Evolutionary conservation across 2,797 vertebrate genomes (phyloP).

Genomic region (Artibeus lituratus): DNA sequence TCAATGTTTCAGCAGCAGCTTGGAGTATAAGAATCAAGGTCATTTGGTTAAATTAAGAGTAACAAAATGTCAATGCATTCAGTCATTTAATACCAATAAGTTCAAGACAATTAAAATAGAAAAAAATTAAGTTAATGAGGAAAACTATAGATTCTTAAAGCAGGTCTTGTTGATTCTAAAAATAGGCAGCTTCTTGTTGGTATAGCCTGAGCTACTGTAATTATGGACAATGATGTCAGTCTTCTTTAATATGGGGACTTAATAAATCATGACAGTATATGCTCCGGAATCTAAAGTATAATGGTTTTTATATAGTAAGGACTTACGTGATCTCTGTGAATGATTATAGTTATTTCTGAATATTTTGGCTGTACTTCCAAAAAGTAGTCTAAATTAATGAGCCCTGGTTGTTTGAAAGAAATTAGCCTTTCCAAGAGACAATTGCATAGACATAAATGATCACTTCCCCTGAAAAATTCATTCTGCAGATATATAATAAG

Average conservation of each 20-base stretch:
- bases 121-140: neutral
- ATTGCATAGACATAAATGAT: constrained; percentile 35
- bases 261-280: neutral
- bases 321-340: neutral
- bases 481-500: neutral
- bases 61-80: neutral
- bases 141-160: neutral
- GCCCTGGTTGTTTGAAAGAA: constrained; percentile 39
- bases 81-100: neutral
- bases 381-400: constrained; percentile 52
- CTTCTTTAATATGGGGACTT: neutral
- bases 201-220: neutral
- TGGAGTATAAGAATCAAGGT: neutral
- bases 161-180: neutral
- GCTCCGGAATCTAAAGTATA: neutral
- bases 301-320: neutral
- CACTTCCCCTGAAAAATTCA: constrained; percentile 25
- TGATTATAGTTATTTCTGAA: constrained; percentile 15
- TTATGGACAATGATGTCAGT: neutral
- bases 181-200: neutral
- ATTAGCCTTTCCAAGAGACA: constrained; percentile 34
- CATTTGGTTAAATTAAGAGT: neutral
- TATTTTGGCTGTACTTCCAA: constrained; percentile 21
- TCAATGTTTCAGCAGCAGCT: neutral
- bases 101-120: neutral